phyloP scores from a whole-genome alignment of 2,797 vertebrate genomes.

The Brotula barbata region DNA sequence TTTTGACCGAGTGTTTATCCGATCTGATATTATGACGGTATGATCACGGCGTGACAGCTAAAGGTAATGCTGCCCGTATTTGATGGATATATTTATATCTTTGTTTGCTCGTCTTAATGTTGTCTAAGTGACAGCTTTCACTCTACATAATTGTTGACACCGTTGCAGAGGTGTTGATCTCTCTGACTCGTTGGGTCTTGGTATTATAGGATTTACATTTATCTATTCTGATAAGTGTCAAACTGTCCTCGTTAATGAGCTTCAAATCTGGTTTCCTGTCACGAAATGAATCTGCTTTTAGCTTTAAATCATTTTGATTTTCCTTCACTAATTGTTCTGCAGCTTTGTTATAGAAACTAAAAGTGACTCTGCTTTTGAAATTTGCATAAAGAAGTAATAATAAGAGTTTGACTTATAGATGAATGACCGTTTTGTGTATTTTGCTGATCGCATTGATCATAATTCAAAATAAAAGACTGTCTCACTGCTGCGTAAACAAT shows the following conservation, averaged over 20 bases:
- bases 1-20: slow-evolving; percentile 51
- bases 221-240: background rate
- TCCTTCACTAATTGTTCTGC: background rate
- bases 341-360: background rate
- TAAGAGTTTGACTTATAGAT: too few species aligned
- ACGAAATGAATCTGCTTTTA: too few species aligned
- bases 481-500: too few species aligned
- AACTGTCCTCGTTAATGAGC: background rate
- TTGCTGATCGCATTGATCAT: too few species aligned
- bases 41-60: slow-evolving; percentile 17
- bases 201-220: background rate
- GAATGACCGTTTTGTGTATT: too few species aligned
- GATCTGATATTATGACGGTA: slow-evolving; percentile 45
- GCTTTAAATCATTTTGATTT: background rate
- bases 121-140: slow-evolving; percentile 12
- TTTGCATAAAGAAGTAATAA: too few species aligned
- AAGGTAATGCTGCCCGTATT: slow-evolving; percentile 25
- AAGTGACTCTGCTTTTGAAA: too few species aligned
- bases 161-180: background rate
- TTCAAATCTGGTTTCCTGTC: background rate
- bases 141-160: background rate
- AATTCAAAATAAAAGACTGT: too few species aligned
- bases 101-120: background rate
- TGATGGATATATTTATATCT: too few species aligned
- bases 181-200: background rate